Base-by-base conservation (phyloP, 2,888 invertebrate genomes). In the Bombylius major region DNA sequence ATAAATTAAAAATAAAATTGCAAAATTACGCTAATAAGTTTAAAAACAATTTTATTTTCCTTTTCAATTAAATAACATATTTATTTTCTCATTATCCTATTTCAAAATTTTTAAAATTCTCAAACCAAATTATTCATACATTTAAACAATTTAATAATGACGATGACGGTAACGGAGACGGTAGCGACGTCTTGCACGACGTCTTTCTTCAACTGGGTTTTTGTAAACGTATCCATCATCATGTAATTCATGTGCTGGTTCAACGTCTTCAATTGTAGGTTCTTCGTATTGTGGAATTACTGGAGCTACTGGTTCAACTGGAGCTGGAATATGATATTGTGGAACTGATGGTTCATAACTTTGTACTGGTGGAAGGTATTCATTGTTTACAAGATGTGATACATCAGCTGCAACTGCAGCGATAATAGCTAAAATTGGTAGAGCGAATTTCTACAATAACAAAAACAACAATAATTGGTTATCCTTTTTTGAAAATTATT, bases 171-270 rank as follows among this genome's bases (percentile, higher is more conserved):
- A 54, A 36, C 54, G 54, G 23, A 34, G 53, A n/a, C 54, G 49
- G 34, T 54, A 34, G 3, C 50, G 50, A 44, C 50, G 12, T 47
- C 51, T 36, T 13, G 39, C 46, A 13, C 42, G 33, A 39, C 50
- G 47, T 47, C 55, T 55, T 5, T 8, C 39, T 36, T 51, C 50
- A 11, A 47, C 14, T 7, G 50, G 50, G 8, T 48, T 44, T 34
- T 54, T 49, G 45, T 54, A 54, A 39, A 50, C 49, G 33, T 54
- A 54, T 1, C 54, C 54, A 12, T 54, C 54, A 33, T 54, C 54
- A 50, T 44, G 44, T 31, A 54, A 45, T 14, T 44, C 14, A 45
- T 54, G 54, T 14, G 44, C 54, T 14, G 54, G 54, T 32, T 33
- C 50, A 44, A 45, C 13, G n/a, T 50, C 54, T 14, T 50, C 54